A percentile compares a stretch with the other conserved stretches of the same genome.
These are phyloP conservation scores for Drymodes brunneopygia DNA, from an alignment of 2,113 vertebrate species.

Conservation along the genomic window DNA sequence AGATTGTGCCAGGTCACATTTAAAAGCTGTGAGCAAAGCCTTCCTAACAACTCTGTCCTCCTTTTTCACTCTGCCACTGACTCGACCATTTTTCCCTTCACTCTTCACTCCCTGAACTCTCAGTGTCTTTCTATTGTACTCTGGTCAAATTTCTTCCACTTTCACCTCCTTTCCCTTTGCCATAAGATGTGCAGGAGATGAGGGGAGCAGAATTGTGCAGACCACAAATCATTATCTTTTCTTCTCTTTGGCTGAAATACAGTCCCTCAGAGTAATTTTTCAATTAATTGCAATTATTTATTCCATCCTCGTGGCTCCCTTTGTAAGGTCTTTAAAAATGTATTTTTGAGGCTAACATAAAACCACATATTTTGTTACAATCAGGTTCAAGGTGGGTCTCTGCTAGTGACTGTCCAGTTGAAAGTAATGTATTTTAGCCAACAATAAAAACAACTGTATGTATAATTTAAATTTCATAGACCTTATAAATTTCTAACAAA, in stretches of 20 bases:
- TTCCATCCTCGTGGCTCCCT: neutral
- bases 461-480: neutral
- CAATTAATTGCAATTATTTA: neutral
- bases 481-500: neutral
- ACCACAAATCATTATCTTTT: neutral
- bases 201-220: neutral
- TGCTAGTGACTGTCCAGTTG: neutral
- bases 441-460: neutral
- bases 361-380: accelerated
- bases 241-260: neutral
- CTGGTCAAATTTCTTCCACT: neutral
- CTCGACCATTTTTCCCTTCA: neutral
- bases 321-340: neutral
- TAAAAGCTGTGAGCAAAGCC: neutral
- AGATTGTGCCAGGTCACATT: neutral
- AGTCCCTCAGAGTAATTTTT: neutral
- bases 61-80: neutral
- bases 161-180: neutral
- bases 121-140: neutral
- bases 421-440: neutral
- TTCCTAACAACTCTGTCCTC: neutral
- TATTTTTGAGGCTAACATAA: neutral
- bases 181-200: accelerated
- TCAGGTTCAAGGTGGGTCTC: neutral
- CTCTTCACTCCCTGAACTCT: neutral